phyloP scores from a whole-genome alignment of 1,140 invertebrate species.

The Nebria ingens region DNA sequence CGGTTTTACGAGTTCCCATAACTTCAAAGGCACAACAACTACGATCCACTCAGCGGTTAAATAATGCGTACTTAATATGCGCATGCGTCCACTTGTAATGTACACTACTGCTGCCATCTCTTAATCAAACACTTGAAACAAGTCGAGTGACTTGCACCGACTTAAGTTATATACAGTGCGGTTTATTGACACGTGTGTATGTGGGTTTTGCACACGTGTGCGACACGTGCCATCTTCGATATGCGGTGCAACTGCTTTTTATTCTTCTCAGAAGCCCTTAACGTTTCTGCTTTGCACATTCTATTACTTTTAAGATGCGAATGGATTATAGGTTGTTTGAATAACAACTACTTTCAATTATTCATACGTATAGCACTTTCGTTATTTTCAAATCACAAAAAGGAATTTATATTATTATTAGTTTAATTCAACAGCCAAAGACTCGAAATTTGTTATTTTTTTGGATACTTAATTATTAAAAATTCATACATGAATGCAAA shows the following conservation, averaged over 20 bases:
- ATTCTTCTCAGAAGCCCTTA: neutral
- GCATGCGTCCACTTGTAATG: neutral
- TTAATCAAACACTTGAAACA: neutral
- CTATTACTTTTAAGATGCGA: no score
- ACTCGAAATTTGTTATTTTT: no score
- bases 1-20: neutral
- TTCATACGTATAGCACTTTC: no score
- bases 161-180: neutral
- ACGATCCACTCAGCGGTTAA: neutral
- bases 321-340: no score
- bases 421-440: no score
- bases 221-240: neutral
- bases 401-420: no score
- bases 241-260: neutral
- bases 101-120: neutral
- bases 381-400: no score
- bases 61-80: neutral
- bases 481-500: no score
- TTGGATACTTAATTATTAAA: no score
- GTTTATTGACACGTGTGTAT: neutral
- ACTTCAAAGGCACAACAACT: neutral
- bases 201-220: neutral
- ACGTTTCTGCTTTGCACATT: no score
- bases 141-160: neutral
- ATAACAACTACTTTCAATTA: no score